Evolutionary conservation across 2,113 vertebrate genomes (phyloP), one percentile per base, ranked within the genome.

Genomic region (Cyprinus carpio): DNA sequence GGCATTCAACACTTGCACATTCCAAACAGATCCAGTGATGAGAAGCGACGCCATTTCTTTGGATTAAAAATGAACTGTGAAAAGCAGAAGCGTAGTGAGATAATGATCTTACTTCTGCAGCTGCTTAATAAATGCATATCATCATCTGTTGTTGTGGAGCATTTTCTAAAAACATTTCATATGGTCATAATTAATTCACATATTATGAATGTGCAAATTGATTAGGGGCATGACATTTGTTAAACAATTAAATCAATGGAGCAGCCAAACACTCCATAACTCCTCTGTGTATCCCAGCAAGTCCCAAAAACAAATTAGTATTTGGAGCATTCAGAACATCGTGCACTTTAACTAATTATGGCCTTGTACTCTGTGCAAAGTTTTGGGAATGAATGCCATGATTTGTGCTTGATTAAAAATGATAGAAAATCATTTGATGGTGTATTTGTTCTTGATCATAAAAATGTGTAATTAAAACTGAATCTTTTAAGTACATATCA

Each of bases 1-100:
- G 58, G 7, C 7, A 0, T 40, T 72, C 67, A 71, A 31, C 64
- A 23, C n/a, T 82, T 29, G 6, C 27, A n/a, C 67, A 11, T 56
- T 82, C 81, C 49, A 71, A 72, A 72, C 20, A 56, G 5, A 82
- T 29, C 62, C 80, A 82, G 80, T 67, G 80, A n/a, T 69, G 80
- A 82, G 80, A 43, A 80, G 43, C 27, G 18, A 54, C 62, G 3
- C 18, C 12, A 49, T 72, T 72, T 83, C 46, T 58, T 72, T 56
- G 12, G 46, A 83, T 20, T 18, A 46, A n/a, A 37, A 81, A 64
- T 65, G 60, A 65, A 64, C 27, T 16, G 8, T 81, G 60, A 16
- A 65, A 34, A 72, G 20, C 49, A 71, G 13, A 51, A 82, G 10
- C 29, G 2, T 82, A 29, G 65, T 72, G 67, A 72, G 65, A 72